Evolutionary conservation across 1,140 invertebrate genomes (phyloP).

Genomic region (Caenorhabditis briggsae): DNA sequence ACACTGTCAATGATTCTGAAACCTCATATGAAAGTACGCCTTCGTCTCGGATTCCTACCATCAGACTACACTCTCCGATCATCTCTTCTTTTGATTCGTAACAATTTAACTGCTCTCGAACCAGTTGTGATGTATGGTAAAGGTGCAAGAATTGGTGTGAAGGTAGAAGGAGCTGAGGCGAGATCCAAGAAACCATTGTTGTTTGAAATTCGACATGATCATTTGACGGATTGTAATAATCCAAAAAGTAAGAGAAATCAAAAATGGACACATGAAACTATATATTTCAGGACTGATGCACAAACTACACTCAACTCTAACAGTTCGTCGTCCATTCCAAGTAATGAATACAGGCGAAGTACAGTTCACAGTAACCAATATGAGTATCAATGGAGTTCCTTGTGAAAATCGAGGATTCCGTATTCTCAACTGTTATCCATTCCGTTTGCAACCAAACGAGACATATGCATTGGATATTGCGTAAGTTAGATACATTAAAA

Average conservation of each 20-base stretch:
- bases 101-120: constrained; percentile 93
- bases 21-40: constrained; percentile 79
- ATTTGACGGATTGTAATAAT: constrained; percentile 85
- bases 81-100: constrained; percentile 83
- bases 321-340: constrained; percentile 87
- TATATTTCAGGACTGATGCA: constrained; percentile 79
- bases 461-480: constrained; percentile 90
- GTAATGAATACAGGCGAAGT: constrained; percentile 87
- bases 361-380: constrained; percentile 83
- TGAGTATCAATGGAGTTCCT: constrained; percentile 84
- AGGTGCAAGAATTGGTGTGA: constrained; percentile 88
- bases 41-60: constrained; percentile 81
- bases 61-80: constrained; percentile 79
- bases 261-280: neutral
- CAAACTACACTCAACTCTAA: constrained; percentile 83
- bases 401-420: constrained; percentile 91
- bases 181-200: constrained; percentile 84
- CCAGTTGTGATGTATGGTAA: constrained; percentile 86
- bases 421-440: constrained; percentile 87
- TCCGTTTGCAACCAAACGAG: constrained; percentile 86
- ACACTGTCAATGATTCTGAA: constrained; percentile 80
- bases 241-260: constrained; percentile 67
- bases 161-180: constrained; percentile 89
- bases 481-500: constrained; percentile 73
- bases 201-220: constrained; percentile 88